phyloP scores from a whole-genome alignment of 2,113 vertebrate genomes.

The Mohoua ochrocephala region DNA sequence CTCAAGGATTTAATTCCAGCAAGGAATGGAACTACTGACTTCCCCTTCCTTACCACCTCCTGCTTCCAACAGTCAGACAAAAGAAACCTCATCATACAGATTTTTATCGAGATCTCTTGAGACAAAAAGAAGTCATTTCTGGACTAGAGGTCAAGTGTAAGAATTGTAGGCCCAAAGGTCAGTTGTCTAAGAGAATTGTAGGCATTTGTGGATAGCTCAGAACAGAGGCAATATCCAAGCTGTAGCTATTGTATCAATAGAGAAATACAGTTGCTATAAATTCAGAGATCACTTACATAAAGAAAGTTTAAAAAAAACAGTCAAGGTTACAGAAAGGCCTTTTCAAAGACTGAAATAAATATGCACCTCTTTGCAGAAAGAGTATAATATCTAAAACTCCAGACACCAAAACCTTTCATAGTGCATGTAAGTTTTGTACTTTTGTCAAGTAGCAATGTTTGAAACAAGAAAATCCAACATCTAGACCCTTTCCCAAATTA shows the following conservation, averaged over 20 bases:
- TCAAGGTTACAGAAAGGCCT: not conserved
- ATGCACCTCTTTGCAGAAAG: not conserved
- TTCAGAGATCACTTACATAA: not conserved
- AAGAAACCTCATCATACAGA: not conserved
- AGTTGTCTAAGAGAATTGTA: not conserved
- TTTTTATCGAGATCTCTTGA: not conserved
- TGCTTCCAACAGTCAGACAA: not conserved
- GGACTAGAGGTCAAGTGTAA: not conserved
- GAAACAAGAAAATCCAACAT: not conserved
- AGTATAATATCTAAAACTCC: not conserved
- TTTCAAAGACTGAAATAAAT: not conserved
- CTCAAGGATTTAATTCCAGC: not conserved
- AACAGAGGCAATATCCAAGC: not conserved
- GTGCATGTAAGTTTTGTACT: not conserved
- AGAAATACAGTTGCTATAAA: not conserved
- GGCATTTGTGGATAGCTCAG: not conserved
- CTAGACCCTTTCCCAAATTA: not conserved
- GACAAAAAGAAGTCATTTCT: not conserved
- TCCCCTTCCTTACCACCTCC: not conserved
- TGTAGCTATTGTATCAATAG: not conserved
- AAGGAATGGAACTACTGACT: not conserved
- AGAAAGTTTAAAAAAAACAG: not conserved
- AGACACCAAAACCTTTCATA: not conserved
- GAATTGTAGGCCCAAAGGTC: not conserved
- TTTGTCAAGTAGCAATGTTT: not conserved